Base-by-base conservation (phyloP, 2,888 invertebrate species). In the Eupithecia pulchellata region DNA sequence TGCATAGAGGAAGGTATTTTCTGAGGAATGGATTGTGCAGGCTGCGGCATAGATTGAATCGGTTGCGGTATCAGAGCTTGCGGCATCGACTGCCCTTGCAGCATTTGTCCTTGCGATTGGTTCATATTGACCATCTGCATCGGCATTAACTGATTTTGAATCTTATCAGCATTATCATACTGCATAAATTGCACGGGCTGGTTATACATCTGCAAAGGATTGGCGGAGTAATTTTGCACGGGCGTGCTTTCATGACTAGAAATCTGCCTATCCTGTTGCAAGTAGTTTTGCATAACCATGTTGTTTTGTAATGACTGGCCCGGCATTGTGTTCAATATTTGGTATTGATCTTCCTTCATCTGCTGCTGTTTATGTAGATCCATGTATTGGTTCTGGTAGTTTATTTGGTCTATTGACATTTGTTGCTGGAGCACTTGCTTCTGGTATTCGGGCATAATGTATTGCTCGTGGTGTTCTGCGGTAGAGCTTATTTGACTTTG, bases 181-280 rank as follows among this genome's bases (percentile, higher is more conserved):
- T 88, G 87, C 72, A 90, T 79, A 70, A 86, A 77, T 68, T 88
- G 89, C 64, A 85, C 78, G 0, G 86, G 84, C 72, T 90, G 90
- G 30, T 81, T 85, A 81, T 92, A 92, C 87, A 93, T 90, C 74
- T 94, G 94, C 78, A 93, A 84, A 68, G 93, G 94, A 77, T 93
- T 93, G 81, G 91, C 82, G 73, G 90, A 79, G 74, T 88, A 93
- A 85, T 94, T 92, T 84, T 94, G 94, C 86, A 92, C 91, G 14
- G 92, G 93, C 9, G 93, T 93, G 87, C 94, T 92, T 87, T 94
- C 94, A 85, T 92, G 94, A 91, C 92, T 93, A 89, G 92, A 94
- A 81, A 92, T 92, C 86, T 93, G 92, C 87, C 94, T 86, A 76
- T 93, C 93, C 83, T 92, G 92, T 78, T 91, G 92, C 70, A 87